These are phyloP conservation scores for Cetonia aurata DNA, from an alignment of 2,888 invertebrate species.

Conservation along the genomic window DNA sequence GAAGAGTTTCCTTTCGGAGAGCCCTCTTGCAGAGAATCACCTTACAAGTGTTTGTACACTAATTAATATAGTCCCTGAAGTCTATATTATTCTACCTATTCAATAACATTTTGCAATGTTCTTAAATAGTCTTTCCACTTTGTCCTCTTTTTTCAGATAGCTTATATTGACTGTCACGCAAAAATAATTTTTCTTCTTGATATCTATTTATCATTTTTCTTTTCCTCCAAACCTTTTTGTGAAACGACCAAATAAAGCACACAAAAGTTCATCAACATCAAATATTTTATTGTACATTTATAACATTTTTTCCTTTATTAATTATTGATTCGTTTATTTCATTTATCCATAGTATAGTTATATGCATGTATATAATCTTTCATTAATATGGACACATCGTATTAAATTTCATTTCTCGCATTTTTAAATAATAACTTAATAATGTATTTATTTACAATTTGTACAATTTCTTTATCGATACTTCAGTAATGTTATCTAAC, in stretches of 20 bases:
- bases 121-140: too few species aligned
- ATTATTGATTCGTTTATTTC: conserved; percentile 24
- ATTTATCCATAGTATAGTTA: conserved; percentile 18
- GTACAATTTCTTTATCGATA: conserved; percentile 24
- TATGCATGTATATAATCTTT: conserved; percentile 4
- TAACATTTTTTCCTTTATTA: conserved; percentile 25
- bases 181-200: too few species aligned
- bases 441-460: conserved; percentile 37
- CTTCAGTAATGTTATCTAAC: not conserved
- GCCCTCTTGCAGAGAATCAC: too few species aligned
- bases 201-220: too few species aligned
- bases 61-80: too few species aligned
- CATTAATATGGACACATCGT: conserved; percentile 33
- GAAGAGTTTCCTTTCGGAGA: too few species aligned
- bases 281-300: conserved; percentile 39
- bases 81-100: too few species aligned
- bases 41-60: too few species aligned
- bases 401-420: conserved; percentile 21
- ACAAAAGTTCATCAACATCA: conserved; percentile 35
- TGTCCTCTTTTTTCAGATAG: too few species aligned
- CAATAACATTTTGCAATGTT: too few species aligned
- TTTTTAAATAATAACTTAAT: conserved; percentile 38
- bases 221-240: too few species aligned
- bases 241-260: not conserved
- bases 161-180: too few species aligned